Evolutionary conservation across 2,888 invertebrate genomes (phyloP), one percentile per base, ranked within the genome.

Genomic region (Drosophila rubida): DNA sequence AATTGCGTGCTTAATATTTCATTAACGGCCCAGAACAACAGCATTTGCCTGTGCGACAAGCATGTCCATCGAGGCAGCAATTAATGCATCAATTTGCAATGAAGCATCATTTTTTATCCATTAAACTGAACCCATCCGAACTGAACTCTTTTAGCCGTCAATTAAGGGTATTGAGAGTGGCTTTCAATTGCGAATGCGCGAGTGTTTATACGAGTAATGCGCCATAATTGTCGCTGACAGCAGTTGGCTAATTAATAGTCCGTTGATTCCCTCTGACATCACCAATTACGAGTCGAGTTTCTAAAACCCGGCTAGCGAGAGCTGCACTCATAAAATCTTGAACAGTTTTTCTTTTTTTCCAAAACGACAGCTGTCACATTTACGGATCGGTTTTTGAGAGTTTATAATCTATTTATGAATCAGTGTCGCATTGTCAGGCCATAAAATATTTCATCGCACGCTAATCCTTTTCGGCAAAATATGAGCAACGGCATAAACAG

Each of bases 361-460:
- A 11, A 32, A 32, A 11, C 13, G 9, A 27, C 87, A 87, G 78
- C 87, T 82, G 82, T 67, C 63, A 64, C 61, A 37, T 25, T 67
- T 65, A 58, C 69, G 60, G 59, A 57, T 62, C 50, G 49, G 27
- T 67, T 78, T 69, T 68, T 45, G 35, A 45, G 35, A 55, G 45
- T 55, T 44, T 54, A 44, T 78, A 82, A 87, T 80, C 82, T 84
- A 73, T 84, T 87, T 84, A 67, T 82, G 82, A 87, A 84, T 82
- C 65, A 78, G 69, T 75, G 69, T 62, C 46, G 54, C 58, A 55
- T 67, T 66, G 53, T 50, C 58, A 48, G 57, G 45, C 51, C 75
- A 68, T 73, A 66, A 85, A 80, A 57, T 69, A 32, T 62, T 65
- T 49, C 42, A 37, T 39, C 25, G 14, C 39, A 25, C 48, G 55